Percentiles rank a stretch among this genome's conserved stretches.
Conservation (phyloP, 2,113 vertebrate genomes). For the Aramus guarauna region DNA sequence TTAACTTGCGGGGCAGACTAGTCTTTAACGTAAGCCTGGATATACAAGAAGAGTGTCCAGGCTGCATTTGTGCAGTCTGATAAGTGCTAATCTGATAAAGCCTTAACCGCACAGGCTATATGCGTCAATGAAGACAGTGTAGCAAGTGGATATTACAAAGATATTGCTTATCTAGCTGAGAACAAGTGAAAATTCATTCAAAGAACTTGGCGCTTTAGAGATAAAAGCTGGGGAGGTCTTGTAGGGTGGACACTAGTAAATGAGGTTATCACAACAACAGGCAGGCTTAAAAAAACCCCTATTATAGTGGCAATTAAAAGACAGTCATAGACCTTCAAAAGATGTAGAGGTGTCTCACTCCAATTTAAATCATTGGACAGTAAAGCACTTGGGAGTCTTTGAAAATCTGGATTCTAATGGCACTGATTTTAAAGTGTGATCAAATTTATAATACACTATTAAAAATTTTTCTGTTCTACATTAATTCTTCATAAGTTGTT, state of each 20-base stretch:
- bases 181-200: constrained; percentile 39
- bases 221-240: constrained; percentile 32
- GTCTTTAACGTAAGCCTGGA: not conserved
- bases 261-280: not conserved
- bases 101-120: not conserved
- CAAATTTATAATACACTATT: not conserved
- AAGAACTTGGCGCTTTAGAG: not conserved
- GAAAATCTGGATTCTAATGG: not conserved
- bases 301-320: not conserved
- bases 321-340: not conserved
- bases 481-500: not conserved
- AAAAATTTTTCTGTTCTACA: not conserved
- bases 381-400: not conserved
- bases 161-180: constrained; percentile 40
- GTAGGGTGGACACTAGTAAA: not conserved
- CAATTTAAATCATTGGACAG: not conserved
- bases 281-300: not conserved
- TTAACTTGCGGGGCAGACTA: not conserved
- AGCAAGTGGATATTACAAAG: constrained; percentile 14
- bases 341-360: not conserved
- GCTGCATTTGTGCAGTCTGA: not conserved
- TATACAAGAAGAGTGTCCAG: not conserved
- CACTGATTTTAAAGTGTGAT: not conserved
- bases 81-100: constrained; percentile 48
- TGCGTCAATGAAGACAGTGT: constrained; percentile 1